Evolutionary conservation across 2,888 invertebrate species (phyloP).

Genomic region (Autographa pulchrina): DNA sequence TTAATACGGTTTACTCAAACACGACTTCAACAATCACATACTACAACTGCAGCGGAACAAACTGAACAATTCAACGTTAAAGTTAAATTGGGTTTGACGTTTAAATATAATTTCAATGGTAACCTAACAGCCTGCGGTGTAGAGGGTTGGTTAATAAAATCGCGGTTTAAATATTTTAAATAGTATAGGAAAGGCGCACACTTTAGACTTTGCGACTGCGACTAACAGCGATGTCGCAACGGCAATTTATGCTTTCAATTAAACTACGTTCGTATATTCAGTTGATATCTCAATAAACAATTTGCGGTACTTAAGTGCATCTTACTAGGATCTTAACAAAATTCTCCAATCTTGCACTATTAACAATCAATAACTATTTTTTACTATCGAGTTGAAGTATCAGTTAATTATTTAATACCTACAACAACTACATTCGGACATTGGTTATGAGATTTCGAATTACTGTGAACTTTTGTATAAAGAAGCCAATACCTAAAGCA

Average conservation of each 20-base stretch:
- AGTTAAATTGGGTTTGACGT: slow-evolving; percentile 31
- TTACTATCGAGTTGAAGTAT: too few species aligned
- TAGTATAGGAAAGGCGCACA: slow-evolving; percentile 26
- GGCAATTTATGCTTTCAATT: slow-evolving; percentile 18
- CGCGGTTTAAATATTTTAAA: slow-evolving; percentile 46
- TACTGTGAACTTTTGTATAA: too few species aligned
- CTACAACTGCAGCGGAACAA: slow-evolving; percentile 31
- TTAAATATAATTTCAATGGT: slow-evolving; percentile 38
- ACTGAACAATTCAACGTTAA: background rate
- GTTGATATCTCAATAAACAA: background rate
- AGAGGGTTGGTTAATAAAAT: slow-evolving; percentile 33
- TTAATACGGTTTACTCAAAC: background rate
- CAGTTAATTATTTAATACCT: too few species aligned
- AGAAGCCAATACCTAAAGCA: too few species aligned
- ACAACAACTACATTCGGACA: too few species aligned
- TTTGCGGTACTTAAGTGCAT: background rate
- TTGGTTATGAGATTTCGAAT: too few species aligned
- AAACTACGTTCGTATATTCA: background rate
- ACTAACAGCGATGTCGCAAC: background rate
- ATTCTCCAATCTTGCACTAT: background rate
- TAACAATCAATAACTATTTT: too few species aligned
- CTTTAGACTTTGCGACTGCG: slow-evolving; percentile 7
- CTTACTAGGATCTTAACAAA: background rate
- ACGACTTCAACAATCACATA: slow-evolving; percentile 38
- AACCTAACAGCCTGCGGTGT: background rate